phyloP scores from a whole-genome alignment of 1,140 invertebrate species.

The Drosophila repletoides region DNA sequence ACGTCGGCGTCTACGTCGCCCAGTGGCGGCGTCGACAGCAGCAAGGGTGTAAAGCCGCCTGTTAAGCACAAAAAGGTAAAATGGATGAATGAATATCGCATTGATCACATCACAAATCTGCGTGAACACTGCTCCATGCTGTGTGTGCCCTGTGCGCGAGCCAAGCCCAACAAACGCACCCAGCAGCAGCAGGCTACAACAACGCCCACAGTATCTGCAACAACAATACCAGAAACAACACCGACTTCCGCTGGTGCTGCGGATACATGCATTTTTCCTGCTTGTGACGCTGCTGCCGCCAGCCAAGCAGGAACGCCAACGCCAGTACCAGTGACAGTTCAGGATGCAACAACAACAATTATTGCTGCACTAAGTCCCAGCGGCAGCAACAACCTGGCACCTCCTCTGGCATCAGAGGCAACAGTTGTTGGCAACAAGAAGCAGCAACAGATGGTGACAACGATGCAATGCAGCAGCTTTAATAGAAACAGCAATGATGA shows the following conservation, averaged over 20 bases:
- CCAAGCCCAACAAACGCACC: conserved; percentile 55
- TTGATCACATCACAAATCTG: conserved; percentile 73
- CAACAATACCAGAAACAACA: background rate
- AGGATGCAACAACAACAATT: conserved; percentile 16
- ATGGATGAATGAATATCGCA: conserved; percentile 80
- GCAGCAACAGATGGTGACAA: conserved; percentile 34
- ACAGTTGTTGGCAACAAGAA: background rate
- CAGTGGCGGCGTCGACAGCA: conserved; percentile 2
- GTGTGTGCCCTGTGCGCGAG: conserved; percentile 71
- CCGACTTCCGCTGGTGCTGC: no score
- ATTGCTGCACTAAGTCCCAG: conserved; percentile 26
- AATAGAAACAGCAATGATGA: conserved; percentile 11
- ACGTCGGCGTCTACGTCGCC: conserved; percentile 8
- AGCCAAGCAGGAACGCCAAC: background rate
- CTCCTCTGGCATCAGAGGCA: background rate
- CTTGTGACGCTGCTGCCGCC: conserved; percentile 2
- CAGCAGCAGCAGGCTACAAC: conserved; percentile 1
- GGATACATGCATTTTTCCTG: no score
- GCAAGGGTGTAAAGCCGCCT: conserved; percentile 9
- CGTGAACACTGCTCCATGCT: conserved; percentile 76
- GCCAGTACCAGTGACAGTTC: conserved; percentile 12
- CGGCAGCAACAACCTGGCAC: background rate
- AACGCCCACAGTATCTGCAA: background rate
- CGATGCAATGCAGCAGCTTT: conserved; percentile 52
- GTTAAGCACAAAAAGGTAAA: conserved; percentile 69